A percentile compares a stretch with the other conserved stretches of the same genome.
Conservation (phyloP, 2,113 vertebrate genomes). For the Mustela nigripes region DNA sequence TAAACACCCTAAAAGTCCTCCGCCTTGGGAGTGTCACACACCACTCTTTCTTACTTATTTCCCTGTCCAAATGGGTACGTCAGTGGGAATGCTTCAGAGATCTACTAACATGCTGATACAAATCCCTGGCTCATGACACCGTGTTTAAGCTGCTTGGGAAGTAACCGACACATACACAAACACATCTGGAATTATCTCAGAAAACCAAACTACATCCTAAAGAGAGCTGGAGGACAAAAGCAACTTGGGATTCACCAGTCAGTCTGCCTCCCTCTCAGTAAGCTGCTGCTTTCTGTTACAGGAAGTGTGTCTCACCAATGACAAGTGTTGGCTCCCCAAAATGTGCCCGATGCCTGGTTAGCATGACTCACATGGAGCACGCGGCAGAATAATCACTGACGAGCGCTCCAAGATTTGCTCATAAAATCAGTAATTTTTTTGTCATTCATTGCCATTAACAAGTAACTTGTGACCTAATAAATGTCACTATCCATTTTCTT, state of each 20-base stretch:
- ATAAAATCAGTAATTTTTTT: slow-evolving; percentile 88
- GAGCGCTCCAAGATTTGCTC: slow-evolving; percentile 87
- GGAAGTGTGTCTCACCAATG: neutral
- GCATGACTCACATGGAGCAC: slow-evolving; percentile 65
- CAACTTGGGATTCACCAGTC: neutral
- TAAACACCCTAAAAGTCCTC: neutral
- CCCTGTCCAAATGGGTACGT: neutral
- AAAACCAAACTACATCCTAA: neutral
- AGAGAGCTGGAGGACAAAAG: neutral
- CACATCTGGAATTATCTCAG: neutral
- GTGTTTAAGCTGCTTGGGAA: neutral
- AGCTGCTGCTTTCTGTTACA: neutral
- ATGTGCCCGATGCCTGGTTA: neutral
- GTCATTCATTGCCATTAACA: slow-evolving; percentile 91
- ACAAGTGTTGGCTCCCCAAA: neutral
- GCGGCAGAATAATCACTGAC: slow-evolving; percentile 85
- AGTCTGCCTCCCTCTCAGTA: neutral
- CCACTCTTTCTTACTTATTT: neutral
- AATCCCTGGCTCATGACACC: neutral
- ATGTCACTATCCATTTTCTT: slow-evolving; percentile 95
- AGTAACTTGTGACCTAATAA: slow-evolving; percentile 94
- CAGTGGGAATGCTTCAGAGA: neutral
- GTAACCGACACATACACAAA: neutral
- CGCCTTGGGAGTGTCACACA: neutral
- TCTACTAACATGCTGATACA: neutral